These are phyloP conservation scores for Megastigmus dorsalis DNA, from an alignment of 2,888 invertebrate species.

Conservation along the genomic window DNA sequence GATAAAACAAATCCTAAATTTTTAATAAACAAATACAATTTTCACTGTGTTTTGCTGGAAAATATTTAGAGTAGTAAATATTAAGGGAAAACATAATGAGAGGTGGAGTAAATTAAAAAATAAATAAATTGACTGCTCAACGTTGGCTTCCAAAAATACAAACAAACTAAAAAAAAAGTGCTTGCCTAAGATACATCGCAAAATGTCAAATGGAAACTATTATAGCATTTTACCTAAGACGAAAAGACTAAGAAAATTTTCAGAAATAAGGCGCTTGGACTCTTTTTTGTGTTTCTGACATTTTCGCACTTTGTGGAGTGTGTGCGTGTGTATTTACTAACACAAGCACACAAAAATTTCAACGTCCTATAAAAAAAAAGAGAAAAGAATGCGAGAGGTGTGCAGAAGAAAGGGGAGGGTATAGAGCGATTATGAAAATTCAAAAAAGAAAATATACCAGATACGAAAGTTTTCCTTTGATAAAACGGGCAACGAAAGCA, in stretches of 20 bases:
- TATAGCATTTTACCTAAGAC: conserved; percentile 24
- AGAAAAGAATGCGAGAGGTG: too few species aligned
- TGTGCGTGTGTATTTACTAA: too few species aligned
- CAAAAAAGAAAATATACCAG: not conserved
- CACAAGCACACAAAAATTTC: conserved; percentile 1
- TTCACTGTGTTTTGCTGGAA: conserved; percentile 53
- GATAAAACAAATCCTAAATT: conserved; percentile 44
- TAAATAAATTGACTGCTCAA: conserved; percentile 50
- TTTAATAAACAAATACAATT: conserved; percentile 45
- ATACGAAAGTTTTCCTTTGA: conserved; percentile 20
- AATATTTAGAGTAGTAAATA: conserved; percentile 46
- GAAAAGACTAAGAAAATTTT: conserved; percentile 16
- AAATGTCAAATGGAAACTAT: conserved; percentile 43
- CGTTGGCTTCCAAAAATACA: conserved; percentile 50
- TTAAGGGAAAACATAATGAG: conserved; percentile 29
- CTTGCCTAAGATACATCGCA: conserved; percentile 45
- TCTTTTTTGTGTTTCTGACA: conserved; percentile 24
- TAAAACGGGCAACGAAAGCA: conserved; percentile 33
- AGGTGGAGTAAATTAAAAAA: conserved; percentile 6
- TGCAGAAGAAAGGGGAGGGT: not conserved
- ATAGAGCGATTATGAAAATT: conserved; percentile 12
- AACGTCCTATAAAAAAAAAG: conserved; percentile 35
- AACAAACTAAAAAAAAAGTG: conserved; percentile 39
- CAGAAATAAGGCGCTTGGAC: conserved; percentile 24
- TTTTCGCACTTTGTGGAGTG: conserved; percentile 13